A percentile compares a stretch with the other conserved stretches of the same genome.
phyloP scores from a whole-genome alignment of 1,140 invertebrate species.

The Charaxes varanes region DNA sequence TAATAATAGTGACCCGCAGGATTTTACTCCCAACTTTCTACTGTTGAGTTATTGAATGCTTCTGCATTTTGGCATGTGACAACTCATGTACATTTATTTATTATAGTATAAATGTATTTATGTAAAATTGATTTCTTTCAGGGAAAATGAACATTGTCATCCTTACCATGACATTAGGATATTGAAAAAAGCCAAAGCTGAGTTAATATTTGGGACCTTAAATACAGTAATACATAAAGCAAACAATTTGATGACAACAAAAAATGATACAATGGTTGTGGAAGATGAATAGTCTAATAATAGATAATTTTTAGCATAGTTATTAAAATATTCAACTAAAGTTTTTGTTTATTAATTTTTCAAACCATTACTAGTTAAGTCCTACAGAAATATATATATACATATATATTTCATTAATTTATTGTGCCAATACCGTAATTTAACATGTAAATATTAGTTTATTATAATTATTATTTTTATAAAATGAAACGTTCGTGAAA shows the following conservation, averaged over 20 bases:
- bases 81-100: background rate
- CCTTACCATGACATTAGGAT: conserved; percentile 27
- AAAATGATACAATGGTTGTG: background rate
- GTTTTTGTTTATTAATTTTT: too few species aligned
- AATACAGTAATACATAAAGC: conserved; percentile 21
- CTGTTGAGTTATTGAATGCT: background rate
- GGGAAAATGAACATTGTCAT: conserved; percentile 25
- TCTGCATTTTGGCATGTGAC: too few species aligned
- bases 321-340: too few species aligned
- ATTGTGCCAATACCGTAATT: too few species aligned
- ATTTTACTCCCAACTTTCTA: too few species aligned
- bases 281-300: conserved; percentile 5
- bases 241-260: background rate
- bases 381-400: too few species aligned
- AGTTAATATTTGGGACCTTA: conserved; percentile 15
- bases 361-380: too few species aligned
- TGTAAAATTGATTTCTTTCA: conserved; percentile 15
- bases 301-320: background rate
- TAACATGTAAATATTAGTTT: too few species aligned
- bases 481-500: too few species aligned
- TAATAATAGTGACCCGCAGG: too few species aligned
- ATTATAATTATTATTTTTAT: too few species aligned
- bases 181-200: conserved; percentile 22
- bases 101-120: background rate
- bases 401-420: too few species aligned